Evolutionary conservation across 2,113 vertebrate genomes (phyloP), one percentile per base, ranked within the genome.

Genomic region (Garra rufa): DNA sequence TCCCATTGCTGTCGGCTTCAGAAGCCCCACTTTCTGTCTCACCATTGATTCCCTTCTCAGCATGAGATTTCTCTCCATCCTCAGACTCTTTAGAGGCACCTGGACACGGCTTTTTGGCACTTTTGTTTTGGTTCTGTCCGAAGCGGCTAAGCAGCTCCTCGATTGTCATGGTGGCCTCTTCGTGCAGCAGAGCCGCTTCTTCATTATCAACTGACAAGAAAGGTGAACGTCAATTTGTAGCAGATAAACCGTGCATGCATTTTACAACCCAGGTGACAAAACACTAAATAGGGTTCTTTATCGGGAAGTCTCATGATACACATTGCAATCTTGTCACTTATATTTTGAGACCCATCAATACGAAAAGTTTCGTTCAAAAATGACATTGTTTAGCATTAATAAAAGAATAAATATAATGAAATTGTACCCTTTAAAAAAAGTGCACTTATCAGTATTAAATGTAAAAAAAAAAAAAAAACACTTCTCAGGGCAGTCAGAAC

Each of bases 131-230:
- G 88, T 95, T 95, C 90, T 99, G 98, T 89, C 98, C 98, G 0
- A 98, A 99, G 83, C 98, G 97, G 0, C 96, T 95, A 52, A 99
- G 95, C 88, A 99, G 94, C 91, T 99, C 98, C 92, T 99, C 98
- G 9, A 99, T 99, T 83, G 98, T 99, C 97, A 99, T 98, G 34
- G 98, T 98, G 89, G 98, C 98, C 91, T 99, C 98, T 87, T 99
- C 98, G 0, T 99, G 98, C 85, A 99, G 95, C 86, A 99, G 92
- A 86, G 96, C 96, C 15, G 98, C 96, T 92, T 99, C 98, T 91
- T 99, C 98, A 15, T 96, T 99, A 91, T 99, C 98, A 95, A 99
- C 98, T 99, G 57, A 63, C 8, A n/a, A 41, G 11, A 83, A 48
- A 69, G n/a, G 26, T 11, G 17, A 69, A 5, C 4, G 9, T 21